These are phyloP conservation scores for Habropoda laboriosa DNA, from an alignment of 1,140 invertebrate genomes.

Conservation along the genomic window DNA sequence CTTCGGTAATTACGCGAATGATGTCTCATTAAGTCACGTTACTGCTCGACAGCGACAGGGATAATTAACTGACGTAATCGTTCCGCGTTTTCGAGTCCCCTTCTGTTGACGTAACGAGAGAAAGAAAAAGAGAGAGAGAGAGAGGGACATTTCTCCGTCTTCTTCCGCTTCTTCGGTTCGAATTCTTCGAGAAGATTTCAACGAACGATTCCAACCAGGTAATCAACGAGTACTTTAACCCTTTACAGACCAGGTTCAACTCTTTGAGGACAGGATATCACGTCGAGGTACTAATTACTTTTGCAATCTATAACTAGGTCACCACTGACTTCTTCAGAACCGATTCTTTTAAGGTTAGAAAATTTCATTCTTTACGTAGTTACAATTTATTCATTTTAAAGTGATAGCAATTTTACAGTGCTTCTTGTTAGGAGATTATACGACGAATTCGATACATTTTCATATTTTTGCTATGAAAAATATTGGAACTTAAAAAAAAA, in stretches of 20 bases:
- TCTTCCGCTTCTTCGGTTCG: not conserved
- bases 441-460: too few relatives aligned
- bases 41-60: not conserved
- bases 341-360: too few relatives aligned
- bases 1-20: constrained; percentile 32
- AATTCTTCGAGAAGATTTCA: constrained; percentile 1
- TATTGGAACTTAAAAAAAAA: too few relatives aligned
- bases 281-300: too few relatives aligned
- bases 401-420: too few relatives aligned
- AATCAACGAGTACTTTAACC: constrained; percentile 1
- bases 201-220: not conserved
- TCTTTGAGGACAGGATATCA: constrained; percentile 27
- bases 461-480: too few relatives aligned
- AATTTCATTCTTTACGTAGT: too few relatives aligned
- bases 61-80: constrained; percentile 39
- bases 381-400: too few relatives aligned
- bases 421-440: too few relatives aligned
- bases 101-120: not conserved
- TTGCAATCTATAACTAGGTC: too few relatives aligned
- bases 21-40: constrained; percentile 39
- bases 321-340: too few relatives aligned
- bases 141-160: too few relatives aligned
- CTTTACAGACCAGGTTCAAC: constrained; percentile 34
- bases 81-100: not conserved
- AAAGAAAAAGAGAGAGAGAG: not conserved